phyloP scores from a whole-genome alignment of 2,797 vertebrate genomes.

The Darevskia mixta region DNA sequence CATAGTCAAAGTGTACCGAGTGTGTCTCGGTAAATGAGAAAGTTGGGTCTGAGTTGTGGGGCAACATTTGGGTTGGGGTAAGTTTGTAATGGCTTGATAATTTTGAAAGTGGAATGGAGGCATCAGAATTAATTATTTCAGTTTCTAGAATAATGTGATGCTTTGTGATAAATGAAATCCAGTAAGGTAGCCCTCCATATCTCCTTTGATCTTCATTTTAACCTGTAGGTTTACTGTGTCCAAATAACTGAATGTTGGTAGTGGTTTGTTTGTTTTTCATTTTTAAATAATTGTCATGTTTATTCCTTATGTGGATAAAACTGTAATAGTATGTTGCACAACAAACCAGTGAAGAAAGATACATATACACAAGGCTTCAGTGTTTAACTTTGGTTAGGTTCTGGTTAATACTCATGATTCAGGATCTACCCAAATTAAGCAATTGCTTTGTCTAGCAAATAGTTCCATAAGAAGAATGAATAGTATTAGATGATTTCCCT shows the following conservation, averaged over 20 bases:
- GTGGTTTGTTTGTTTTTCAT: not conserved
- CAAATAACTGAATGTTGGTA: not conserved
- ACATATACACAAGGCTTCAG: not conserved
- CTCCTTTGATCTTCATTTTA: not conserved
- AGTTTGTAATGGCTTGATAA: not conserved
- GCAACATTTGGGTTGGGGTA: not conserved
- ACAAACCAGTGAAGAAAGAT: not conserved
- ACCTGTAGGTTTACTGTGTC: not conserved
- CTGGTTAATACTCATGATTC: conserved; percentile 33
- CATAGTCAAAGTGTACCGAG: no score
- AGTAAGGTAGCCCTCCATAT: not conserved
- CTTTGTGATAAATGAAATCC: not conserved
- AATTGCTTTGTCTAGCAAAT: conserved; percentile 69
- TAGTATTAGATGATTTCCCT: conserved; percentile 69
- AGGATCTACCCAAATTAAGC: conserved; percentile 66
- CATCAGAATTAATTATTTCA: not conserved
- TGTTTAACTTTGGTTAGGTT: conserved; percentile 57
- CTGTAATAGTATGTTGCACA: not conserved
- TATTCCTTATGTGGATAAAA: not conserved
- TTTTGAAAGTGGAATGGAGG: no score
- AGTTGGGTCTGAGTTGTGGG: not conserved
- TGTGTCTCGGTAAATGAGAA: no score
- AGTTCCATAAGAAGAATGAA: conserved; percentile 72
- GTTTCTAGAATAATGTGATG: not conserved
- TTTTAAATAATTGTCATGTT: not conserved